Conservation (phyloP, 2,888 invertebrate species). For the Sipunculus nudus region DNA sequence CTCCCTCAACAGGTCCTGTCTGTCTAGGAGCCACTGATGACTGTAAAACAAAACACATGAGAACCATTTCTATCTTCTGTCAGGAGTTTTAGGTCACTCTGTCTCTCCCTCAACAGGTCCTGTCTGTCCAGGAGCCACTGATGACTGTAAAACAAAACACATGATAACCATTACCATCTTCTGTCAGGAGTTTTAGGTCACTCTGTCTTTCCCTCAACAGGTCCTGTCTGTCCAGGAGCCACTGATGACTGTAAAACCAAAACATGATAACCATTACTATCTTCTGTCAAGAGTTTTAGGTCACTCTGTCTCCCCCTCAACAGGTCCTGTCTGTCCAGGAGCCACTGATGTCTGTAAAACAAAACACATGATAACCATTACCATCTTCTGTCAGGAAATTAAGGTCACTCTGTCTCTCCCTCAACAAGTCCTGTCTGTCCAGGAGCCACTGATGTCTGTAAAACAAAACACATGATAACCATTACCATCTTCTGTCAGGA, state of each 20-base stretch:
- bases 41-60: slow-evolving; percentile 70
- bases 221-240: slow-evolving; percentile 97
- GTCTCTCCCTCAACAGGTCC: slow-evolving; percentile 91
- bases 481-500: slow-evolving; percentile 92
- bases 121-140: slow-evolving; percentile 99
- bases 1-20: slow-evolving; percentile 92
- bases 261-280: no score
- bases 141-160: slow-evolving; percentile 75
- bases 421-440: slow-evolving; percentile 92
- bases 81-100: slow-evolving; percentile 86
- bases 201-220: slow-evolving; percentile 89
- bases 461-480: no score
- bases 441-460: slow-evolving; percentile 95
- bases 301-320: slow-evolving; percentile 92
- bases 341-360: slow-evolving; percentile 89
- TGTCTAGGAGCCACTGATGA: slow-evolving; percentile 98
- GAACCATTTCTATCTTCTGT: no score
- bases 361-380: no score
- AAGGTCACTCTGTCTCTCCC: slow-evolving; percentile 92
- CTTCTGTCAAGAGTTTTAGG: slow-evolving; percentile 85
- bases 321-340: slow-evolving; percentile 95
- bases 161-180: no score
- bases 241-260: slow-evolving; percentile 81
- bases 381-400: slow-evolving; percentile 89
- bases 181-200: slow-evolving; percentile 85